A percentile compares a stretch with the other conserved stretches of the same genome.
Evolutionary conservation across 2,797 vertebrate species (phyloP).

Genomic region (Columba guinea): DNA sequence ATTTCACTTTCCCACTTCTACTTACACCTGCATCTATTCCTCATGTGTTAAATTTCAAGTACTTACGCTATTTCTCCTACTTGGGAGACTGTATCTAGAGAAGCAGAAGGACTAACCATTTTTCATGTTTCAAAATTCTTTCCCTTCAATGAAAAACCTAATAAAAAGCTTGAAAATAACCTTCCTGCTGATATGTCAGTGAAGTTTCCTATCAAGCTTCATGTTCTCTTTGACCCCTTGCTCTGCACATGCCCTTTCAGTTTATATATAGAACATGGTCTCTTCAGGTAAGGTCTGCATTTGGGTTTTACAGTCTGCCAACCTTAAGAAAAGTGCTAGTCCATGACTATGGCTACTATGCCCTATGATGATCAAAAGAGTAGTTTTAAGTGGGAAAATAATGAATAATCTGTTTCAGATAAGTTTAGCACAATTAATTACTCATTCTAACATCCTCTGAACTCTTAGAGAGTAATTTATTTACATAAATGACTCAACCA

Average conservation of each 20-base stretch:
- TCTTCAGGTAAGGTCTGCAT: not conserved
- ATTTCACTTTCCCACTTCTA: not conserved
- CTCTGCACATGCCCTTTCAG: fast-evolving
- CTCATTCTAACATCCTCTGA: not conserved
- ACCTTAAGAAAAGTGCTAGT: not conserved
- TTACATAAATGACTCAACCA: not conserved
- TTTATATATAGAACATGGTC: not conserved
- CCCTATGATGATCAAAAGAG: not conserved
- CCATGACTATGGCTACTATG: fast-evolving
- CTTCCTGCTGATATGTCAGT: not conserved
- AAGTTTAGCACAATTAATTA: not conserved
- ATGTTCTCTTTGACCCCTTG: not conserved
- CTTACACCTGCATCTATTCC: not conserved
- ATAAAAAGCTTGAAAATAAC: not conserved
- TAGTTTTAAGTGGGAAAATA: not conserved
- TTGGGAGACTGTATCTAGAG: not conserved
- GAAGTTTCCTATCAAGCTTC: not conserved
- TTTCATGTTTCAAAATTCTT: not conserved
- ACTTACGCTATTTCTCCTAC: not conserved
- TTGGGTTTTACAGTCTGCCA: not conserved
- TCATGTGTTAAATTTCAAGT: not conserved
- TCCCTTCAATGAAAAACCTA: not conserved
- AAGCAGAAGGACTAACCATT: not conserved
- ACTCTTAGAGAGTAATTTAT: not conserved
- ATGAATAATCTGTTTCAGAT: not conserved